Evolutionary conservation across 1,140 invertebrate species (phyloP), one percentile per base, ranked within the genome.

Genomic region (Globodera ellingtonae): DNA sequence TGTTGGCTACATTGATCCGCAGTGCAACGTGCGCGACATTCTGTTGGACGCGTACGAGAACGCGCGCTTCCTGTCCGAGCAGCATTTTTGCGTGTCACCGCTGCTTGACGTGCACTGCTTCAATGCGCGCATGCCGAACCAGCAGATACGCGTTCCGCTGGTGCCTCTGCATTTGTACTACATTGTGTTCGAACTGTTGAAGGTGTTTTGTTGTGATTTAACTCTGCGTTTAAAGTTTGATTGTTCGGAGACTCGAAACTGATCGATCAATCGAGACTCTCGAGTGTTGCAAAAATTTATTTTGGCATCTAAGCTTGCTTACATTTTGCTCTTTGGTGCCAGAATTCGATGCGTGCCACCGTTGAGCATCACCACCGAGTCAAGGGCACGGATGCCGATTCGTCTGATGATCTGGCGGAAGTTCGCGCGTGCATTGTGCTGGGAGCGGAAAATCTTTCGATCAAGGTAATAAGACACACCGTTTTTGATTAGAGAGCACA

Each of bases 111-210:
- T 98, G 6, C 91, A 92, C 21, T 86, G 84, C 75, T 73, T 81
- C 56, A 90, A 90, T 90, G 92, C 85, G 21, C 81, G 88, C 3
- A 72, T 81, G 44, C 71, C 75, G 47, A 82, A 84, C 18, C 70
- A 85, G 67, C 79, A 80, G 67, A 87, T 97, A 84, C 92, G 93
- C 71, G 94, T 98, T 79, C 94, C 97, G 4, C 98, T 98, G 89
- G 96, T 98, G n/a, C 97, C 97, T 2, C 97, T 96, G 76, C 97
- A 99, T 91, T 92, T 99, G 47, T 98, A 98, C 91, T 96, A 99
- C 90, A 99, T 99, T 92, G 92, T 98, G 65, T 98, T 99, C 90
- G 97, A 99, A 90, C 90, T 99, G 13, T 97, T 98, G 89, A 99
- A 99, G 86, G 91, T 92, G 62, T 13, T 35, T 18, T 15, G 56